A percentile compares a stretch with the other conserved stretches of the same genome.
These are phyloP conservation scores for Chironomus tepperi DNA, from an alignment of 1,140 invertebrate species.

Conservation along the genomic window DNA sequence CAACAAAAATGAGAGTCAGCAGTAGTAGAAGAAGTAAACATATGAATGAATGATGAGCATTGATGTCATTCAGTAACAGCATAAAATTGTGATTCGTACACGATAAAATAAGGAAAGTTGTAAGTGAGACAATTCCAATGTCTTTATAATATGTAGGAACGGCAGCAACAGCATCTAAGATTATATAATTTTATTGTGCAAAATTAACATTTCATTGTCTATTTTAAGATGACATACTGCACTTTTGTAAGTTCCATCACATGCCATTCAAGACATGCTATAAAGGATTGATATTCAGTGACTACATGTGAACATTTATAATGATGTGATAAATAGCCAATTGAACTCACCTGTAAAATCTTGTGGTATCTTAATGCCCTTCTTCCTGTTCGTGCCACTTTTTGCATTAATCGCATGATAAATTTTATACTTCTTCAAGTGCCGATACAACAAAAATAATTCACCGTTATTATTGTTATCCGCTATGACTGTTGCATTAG, in stretches of 20 bases:
- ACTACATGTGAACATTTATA: background rate
- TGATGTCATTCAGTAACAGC: constrained; percentile 11
- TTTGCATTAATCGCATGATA: constrained; percentile 39
- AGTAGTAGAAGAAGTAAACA: background rate
- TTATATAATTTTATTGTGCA: too few species aligned
- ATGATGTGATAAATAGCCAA: background rate
- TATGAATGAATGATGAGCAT: background rate
- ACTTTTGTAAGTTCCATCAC: too few species aligned
- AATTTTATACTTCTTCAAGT: constrained; percentile 35
- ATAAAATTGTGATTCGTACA: too few species aligned
- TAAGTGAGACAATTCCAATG: too few species aligned
- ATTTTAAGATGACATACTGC: too few species aligned
- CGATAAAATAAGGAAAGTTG: too few species aligned
- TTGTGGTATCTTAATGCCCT: constrained; percentile 38
- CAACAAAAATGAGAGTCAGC: background rate
- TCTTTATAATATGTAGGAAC: too few species aligned
- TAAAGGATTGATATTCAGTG: too few species aligned
- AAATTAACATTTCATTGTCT: too few species aligned
- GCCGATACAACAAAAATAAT: constrained; percentile 36
- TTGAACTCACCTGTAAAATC: constrained; percentile 38
- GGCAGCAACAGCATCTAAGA: too few species aligned
- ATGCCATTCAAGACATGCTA: too few species aligned
- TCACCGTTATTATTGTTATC: constrained; percentile 31
- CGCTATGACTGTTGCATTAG: background rate
- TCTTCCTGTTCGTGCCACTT: constrained; percentile 35